Percentiles rank a stretch among this genome's conserved stretches.
phyloP scores from a whole-genome alignment of 2,888 invertebrate species.

The Mythimna ferrago region DNA sequence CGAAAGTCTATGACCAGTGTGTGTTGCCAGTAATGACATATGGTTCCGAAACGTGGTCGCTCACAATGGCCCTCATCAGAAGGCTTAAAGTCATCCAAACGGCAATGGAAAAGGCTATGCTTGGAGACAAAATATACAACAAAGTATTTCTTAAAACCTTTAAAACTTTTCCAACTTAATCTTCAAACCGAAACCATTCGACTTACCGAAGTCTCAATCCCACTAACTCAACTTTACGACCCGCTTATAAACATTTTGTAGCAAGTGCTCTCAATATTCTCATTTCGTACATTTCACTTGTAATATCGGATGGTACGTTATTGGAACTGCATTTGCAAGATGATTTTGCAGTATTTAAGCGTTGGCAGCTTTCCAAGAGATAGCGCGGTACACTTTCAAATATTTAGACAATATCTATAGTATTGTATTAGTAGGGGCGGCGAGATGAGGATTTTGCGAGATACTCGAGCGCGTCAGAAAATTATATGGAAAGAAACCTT shows the following conservation, averaged over 20 bases:
- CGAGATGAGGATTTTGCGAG: too few species aligned
- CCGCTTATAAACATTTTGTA: conserved; percentile 19
- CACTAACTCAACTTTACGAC: conserved; percentile 8
- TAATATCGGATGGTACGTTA: conserved; percentile 66
- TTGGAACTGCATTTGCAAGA: conserved; percentile 70
- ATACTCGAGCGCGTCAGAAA: too few species aligned
- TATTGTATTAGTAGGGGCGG: conserved; percentile 12
- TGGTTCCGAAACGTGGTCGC: too few species aligned
- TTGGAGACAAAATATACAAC: background rate
- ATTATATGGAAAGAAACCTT: too few species aligned
- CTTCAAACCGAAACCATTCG: conserved; percentile 1
- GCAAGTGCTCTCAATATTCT: conserved; percentile 35
- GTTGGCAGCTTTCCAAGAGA: conserved; percentile 68
- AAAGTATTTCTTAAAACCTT: background rate
- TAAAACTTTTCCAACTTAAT: background rate
- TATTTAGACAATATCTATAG: conserved; percentile 65
- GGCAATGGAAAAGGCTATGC: too few species aligned
- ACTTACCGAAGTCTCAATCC: conserved; percentile 5
- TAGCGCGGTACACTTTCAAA: conserved; percentile 64
- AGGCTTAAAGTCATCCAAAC: too few species aligned
- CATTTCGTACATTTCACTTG: conserved; percentile 61
- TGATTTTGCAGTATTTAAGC: conserved; percentile 67
- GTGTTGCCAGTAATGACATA: too few species aligned
- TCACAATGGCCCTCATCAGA: too few species aligned
- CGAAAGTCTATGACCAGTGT: too few species aligned